A percentile compares a stretch with the other conserved stretches of the same genome.
phyloP scores from a whole-genome alignment of 2,888 invertebrate species.

The Cataglyphis livida region DNA sequence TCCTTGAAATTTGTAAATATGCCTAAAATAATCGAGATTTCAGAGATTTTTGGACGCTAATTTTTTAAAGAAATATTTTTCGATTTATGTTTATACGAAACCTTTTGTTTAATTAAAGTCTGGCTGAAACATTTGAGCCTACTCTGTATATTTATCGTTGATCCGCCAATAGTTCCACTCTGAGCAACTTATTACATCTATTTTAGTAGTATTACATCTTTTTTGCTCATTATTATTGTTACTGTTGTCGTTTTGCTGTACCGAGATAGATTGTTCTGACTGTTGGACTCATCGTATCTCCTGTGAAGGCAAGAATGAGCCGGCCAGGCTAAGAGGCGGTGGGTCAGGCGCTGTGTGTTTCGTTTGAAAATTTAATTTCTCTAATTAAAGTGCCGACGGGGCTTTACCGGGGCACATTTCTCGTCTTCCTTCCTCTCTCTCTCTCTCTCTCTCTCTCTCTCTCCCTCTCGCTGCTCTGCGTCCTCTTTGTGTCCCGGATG shows the following conservation, averaged over 20 bases:
- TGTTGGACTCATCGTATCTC: slow-evolving; percentile 40
- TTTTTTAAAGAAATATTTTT: too few species aligned
- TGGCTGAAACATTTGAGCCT: too few species aligned
- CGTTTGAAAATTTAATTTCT: slow-evolving; percentile 80
- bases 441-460: slow-evolving; percentile 23
- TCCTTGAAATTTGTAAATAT: too few species aligned
- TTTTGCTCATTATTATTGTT: slow-evolving; percentile 27
- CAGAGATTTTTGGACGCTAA: too few species aligned
- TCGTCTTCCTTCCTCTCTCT: slow-evolving; percentile 54
- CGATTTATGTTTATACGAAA: too few species aligned
- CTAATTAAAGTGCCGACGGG: slow-evolving; percentile 79
- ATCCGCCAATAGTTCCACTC: slow-evolving; percentile 10
- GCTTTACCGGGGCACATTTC: slow-evolving; percentile 52
- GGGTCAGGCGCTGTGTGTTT: slow-evolving; percentile 68
- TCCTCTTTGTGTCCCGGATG: slow-evolving; percentile 57
- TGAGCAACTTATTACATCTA: background rate
- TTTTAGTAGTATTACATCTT: background rate
- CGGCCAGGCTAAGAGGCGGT: slow-evolving; percentile 30
- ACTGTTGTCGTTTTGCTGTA: slow-evolving; percentile 13
- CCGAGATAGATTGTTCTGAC: slow-evolving; percentile 30
- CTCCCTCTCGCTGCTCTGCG: slow-evolving; percentile 10
- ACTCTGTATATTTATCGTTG: background rate
- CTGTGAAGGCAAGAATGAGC: slow-evolving; percentile 3
- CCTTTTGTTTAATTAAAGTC: too few species aligned
- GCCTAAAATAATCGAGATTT: too few species aligned